These are phyloP conservation scores for Laspeyria flexula DNA, from an alignment of 2,888 invertebrate genomes.

Conservation along the genomic window DNA sequence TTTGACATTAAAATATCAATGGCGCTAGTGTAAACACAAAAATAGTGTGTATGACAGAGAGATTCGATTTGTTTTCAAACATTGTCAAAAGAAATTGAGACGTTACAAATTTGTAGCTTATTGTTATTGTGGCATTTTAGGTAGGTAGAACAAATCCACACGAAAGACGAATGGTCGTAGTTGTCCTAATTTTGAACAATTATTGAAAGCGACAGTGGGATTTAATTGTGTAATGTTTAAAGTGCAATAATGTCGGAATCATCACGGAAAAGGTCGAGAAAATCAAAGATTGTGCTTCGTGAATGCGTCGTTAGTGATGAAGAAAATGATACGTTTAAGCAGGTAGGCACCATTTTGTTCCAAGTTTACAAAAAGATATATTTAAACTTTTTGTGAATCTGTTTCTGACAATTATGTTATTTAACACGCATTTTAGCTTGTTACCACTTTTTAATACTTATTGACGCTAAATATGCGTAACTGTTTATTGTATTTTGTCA, in stretches of 20 bases:
- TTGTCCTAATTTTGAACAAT: slow-evolving; percentile 16
- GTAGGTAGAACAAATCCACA: background rate
- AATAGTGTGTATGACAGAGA: slow-evolving; percentile 3
- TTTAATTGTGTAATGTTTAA: slow-evolving; percentile 2
- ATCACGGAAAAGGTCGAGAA: slow-evolving; percentile 46
- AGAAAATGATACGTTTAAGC: slow-evolving; percentile 22
- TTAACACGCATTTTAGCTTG: background rate
- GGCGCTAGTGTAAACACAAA: slow-evolving; percentile 21
- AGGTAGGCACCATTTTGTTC: slow-evolving; percentile 45
- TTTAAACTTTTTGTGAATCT: background rate
- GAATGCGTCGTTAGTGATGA: slow-evolving; percentile 26
- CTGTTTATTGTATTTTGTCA: no score
- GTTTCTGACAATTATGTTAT: background rate
- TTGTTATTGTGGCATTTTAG: background rate
- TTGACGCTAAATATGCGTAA: background rate
- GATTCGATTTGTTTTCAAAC: background rate
- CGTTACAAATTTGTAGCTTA: background rate
- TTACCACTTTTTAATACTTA: background rate
- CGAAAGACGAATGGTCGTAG: background rate
- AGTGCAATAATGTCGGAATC: slow-evolving; percentile 26
- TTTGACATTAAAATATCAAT: no score
- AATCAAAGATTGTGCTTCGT: slow-evolving; percentile 53
- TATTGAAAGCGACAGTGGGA: background rate
- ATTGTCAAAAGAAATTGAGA: background rate
- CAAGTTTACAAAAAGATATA: slow-evolving; percentile 15